Evolutionary conservation across 2,113 vertebrate genomes (phyloP).

Genomic region (Prinia subflava): DNA sequence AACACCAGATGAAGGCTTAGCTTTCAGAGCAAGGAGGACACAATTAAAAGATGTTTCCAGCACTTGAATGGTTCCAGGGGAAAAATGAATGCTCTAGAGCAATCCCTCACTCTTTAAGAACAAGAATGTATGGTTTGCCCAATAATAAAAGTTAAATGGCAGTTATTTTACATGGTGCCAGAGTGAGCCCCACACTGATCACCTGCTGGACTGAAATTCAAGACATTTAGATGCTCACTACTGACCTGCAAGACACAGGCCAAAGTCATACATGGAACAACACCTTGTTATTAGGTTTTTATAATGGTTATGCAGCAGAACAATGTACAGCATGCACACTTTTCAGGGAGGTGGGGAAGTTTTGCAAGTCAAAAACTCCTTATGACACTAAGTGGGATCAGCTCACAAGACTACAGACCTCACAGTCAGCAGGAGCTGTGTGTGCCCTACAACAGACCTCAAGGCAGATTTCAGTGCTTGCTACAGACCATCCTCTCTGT

Average conservation of each 20-base stretch:
- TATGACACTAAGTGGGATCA: background rate
- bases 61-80: background rate
- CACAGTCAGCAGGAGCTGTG: background rate
- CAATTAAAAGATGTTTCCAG: background rate
- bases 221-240: background rate
- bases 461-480: background rate
- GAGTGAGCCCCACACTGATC: background rate
- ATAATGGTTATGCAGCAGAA: background rate
- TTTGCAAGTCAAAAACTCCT: background rate
- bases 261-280: background rate
- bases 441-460: background rate
- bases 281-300: background rate
- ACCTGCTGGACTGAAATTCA: background rate
- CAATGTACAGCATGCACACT: rapidly evolving
- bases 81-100: background rate
- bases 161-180: background rate
- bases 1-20: background rate
- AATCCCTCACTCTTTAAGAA: background rate
- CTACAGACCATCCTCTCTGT: background rate
- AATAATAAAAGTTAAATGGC: background rate
- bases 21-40: background rate
- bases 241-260: background rate
- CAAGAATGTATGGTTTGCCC: background rate
- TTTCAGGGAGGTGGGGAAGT: background rate
- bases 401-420: background rate